These are phyloP conservation scores for Napeogenes sylphis DNA, from an alignment of 2,888 invertebrate genomes.

Conservation along the genomic window DNA sequence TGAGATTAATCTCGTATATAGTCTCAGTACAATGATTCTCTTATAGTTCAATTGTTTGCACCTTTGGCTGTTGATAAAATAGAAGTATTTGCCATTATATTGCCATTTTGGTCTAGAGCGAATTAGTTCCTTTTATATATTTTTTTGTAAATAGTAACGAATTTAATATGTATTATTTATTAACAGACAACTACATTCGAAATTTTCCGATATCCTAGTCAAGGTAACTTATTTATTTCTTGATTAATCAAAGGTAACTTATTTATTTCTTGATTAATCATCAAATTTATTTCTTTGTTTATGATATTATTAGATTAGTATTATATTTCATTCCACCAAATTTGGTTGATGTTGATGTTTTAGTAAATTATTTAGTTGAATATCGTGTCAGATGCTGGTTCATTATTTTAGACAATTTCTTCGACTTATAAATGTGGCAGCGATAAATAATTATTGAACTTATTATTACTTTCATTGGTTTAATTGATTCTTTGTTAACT, in stretches of 20 bases:
- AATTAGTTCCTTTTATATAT: slow-evolving; percentile 71
- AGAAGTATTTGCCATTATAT: slow-evolving; percentile 72
- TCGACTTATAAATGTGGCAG: slow-evolving; percentile 39
- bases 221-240: slow-evolving; percentile 72
- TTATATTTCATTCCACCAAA: slow-evolving; percentile 63
- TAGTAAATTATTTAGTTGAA: slow-evolving; percentile 61
- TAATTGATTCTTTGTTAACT: slow-evolving; percentile 74
- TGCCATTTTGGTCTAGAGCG: slow-evolving; percentile 75
- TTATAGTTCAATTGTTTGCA: slow-evolving; percentile 49
- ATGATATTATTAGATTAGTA: slow-evolving; percentile 42
- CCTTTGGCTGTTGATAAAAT: slow-evolving; percentile 62
- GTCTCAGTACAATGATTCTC: slow-evolving; percentile 42
- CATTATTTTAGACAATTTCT: slow-evolving; percentile 31
- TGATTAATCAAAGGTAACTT: slow-evolving; percentile 35
- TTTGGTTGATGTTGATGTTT: slow-evolving; percentile 43
- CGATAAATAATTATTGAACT: slow-evolving; percentile 57
- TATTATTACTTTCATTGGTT: slow-evolving; percentile 59
- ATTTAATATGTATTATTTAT: slow-evolving; percentile 71
- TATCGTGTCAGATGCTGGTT: slow-evolving; percentile 34
- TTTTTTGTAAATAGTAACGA: slow-evolving; percentile 73
- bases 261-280: slow-evolving; percentile 32
- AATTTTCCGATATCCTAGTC: slow-evolving; percentile 75
- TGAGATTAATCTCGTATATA: slow-evolving; percentile 28
- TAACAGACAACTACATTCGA: slow-evolving; percentile 58
- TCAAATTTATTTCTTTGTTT: slow-evolving; percentile 58